A percentile compares a stretch with the other conserved stretches of the same genome.
Conservation (phyloP, 1,140 invertebrate species). For the Kradibia gibbosae region DNA sequence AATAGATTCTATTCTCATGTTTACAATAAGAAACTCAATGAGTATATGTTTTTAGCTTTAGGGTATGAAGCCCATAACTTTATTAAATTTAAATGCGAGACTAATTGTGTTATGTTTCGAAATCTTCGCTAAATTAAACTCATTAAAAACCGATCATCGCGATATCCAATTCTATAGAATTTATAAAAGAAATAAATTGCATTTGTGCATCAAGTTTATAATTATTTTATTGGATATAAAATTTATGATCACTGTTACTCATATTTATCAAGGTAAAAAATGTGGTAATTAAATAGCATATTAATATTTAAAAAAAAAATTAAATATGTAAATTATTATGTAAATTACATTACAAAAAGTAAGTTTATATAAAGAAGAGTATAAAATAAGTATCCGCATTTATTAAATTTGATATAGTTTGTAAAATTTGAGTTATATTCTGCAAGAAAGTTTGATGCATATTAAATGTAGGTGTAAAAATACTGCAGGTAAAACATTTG, state of each 20-base stretch:
- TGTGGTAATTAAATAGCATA: neutral
- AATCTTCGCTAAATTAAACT: no score
- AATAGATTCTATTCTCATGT: neutral
- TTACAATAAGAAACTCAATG: no score
- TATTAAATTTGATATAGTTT: neutral
- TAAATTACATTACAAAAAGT: neutral
- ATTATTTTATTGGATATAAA: neutral
- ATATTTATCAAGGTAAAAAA: neutral
- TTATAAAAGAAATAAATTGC: neutral
- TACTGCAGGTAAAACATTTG: conserved; percentile 17
- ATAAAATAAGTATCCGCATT: no score
- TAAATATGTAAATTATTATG: neutral
- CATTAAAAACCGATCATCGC: no score
- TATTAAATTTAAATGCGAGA: no score
- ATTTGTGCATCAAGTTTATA: neutral
- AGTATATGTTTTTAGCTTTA: no score
- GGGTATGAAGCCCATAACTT: no score
- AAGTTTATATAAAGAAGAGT: neutral
- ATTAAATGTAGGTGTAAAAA: conserved; percentile 27
- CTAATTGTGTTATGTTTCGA: no score
- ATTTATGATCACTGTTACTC: neutral
- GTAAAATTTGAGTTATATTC: neutral
- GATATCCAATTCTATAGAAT: neutral
- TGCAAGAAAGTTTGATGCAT: neutral
- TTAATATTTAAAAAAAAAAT: neutral